phyloP scores from a whole-genome alignment of 2,113 vertebrate species.

The Penelope pileata region DNA sequence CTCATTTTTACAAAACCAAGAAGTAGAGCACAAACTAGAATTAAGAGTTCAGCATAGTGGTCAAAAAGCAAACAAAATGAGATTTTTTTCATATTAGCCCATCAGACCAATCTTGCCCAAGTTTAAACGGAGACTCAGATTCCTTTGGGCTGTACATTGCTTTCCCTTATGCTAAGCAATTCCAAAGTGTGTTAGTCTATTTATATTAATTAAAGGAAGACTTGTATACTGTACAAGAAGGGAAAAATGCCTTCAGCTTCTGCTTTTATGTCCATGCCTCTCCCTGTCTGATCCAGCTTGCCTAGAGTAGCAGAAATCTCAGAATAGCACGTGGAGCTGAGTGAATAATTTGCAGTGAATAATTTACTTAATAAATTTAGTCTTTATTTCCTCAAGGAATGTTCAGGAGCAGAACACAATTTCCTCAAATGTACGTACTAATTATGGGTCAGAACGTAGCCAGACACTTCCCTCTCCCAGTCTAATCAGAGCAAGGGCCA shows the following conservation, averaged over 20 bases:
- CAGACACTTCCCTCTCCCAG: constrained; percentile 43
- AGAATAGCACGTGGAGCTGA: constrained; percentile 23
- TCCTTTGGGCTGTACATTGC: background rate
- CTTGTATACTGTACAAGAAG: background rate
- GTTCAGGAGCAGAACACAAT: constrained; percentile 22
- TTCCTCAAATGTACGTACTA: constrained; percentile 54
- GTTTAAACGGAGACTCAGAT: background rate
- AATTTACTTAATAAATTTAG: constrained; percentile 60
- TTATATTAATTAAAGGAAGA: constrained; percentile 7
- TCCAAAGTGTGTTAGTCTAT: background rate
- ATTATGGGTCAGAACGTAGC: constrained; percentile 23
- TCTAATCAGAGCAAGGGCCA: background rate
- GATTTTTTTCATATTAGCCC: background rate
- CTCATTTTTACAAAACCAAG: background rate
- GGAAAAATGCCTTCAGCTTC: background rate
- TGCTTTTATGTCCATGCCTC: background rate
- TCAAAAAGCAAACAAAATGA: background rate
- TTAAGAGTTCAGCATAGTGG: background rate
- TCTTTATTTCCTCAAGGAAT: constrained; percentile 57
- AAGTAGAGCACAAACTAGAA: background rate
- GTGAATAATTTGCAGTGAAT: constrained; percentile 59
- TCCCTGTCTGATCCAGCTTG: background rate
- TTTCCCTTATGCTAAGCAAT: background rate
- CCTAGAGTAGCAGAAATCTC: constrained; percentile 19
- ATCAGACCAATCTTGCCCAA: background rate